Evolutionary conservation across 2,888 invertebrate species (phyloP).

Genomic region (Escarpia spicata): DNA sequence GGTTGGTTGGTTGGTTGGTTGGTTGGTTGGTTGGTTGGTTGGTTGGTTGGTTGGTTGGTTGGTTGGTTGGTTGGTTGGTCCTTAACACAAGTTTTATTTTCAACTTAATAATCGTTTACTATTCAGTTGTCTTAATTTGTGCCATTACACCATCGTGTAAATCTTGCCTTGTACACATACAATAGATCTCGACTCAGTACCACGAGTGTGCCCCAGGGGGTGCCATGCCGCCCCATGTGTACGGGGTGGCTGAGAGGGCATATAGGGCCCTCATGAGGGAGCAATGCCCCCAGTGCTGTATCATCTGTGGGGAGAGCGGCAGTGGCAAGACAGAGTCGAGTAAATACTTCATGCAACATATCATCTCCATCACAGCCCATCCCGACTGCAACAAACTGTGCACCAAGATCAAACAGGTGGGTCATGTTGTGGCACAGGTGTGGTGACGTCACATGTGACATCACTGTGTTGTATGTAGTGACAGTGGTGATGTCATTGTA

Average conservation of each 20-base stretch:
- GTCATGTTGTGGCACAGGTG: not conserved
- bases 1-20: too few species aligned
- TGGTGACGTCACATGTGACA: not conserved
- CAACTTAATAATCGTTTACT: too few species aligned
- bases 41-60: too few species aligned
- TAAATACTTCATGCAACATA: slow-evolving; percentile 54
- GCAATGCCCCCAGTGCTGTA: slow-evolving; percentile 54
- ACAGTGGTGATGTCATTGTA: not conserved
- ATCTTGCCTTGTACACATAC: not conserved
- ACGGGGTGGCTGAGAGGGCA: slow-evolving; percentile 51
- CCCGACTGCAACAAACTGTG: slow-evolving; percentile 50
- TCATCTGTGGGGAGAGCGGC: slow-evolving; percentile 61
- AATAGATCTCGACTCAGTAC: slow-evolving; percentile 21
- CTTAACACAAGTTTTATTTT: too few species aligned
- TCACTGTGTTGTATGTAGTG: not conserved
- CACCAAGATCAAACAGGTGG: slow-evolving; percentile 53
- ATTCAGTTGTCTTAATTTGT: too few species aligned
- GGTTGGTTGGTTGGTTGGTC: too few species aligned
- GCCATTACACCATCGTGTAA: not conserved
- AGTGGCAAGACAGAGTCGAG: slow-evolving; percentile 52
- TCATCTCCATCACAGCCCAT: slow-evolving; percentile 43
- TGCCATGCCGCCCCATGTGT: slow-evolving; percentile 56
- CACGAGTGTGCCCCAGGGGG: not conserved
- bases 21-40: too few species aligned
- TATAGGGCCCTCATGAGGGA: slow-evolving; percentile 45